phyloP scores from a whole-genome alignment of 2,888 invertebrate species.

The Tipula helvola region DNA sequence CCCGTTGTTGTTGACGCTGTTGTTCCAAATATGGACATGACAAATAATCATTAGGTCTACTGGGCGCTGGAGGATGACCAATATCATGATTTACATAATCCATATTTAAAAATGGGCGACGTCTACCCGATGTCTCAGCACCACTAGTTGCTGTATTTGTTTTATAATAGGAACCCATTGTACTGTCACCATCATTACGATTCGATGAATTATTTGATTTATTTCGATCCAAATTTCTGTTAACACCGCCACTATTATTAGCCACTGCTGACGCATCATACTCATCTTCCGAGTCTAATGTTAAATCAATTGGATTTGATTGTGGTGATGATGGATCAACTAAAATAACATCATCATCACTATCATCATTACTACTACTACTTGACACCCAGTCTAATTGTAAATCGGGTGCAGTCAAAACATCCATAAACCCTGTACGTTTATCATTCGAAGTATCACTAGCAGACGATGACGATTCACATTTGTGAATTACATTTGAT shows the following conservation, averaged over 20 bases:
- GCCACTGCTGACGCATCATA: neutral
- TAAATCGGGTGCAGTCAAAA: slow-evolving; percentile 56
- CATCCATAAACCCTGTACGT: slow-evolving; percentile 22
- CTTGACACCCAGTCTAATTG: slow-evolving; percentile 63
- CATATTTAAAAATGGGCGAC: neutral
- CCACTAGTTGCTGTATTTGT: neutral
- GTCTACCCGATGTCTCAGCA: neutral
- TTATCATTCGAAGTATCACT: neutral
- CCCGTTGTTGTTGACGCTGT: neutral
- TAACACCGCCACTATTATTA: neutral
- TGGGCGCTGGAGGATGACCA: neutral
- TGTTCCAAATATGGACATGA: neutral
- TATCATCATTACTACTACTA: slow-evolving; percentile 49
- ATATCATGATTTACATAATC: neutral
- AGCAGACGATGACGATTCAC: neutral
- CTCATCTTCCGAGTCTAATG: slow-evolving; percentile 44
- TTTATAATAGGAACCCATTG: neutral
- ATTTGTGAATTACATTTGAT: neutral
- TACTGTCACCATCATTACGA: neutral
- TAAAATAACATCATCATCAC: slow-evolving; percentile 35
- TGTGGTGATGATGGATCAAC: slow-evolving; percentile 32
- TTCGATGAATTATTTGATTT: neutral
- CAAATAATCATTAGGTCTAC: neutral
- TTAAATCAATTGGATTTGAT: slow-evolving; percentile 41
- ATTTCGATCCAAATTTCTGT: neutral